phyloP scores from a whole-genome alignment of 2,113 vertebrate genomes.

The Bubo blakistoni region DNA sequence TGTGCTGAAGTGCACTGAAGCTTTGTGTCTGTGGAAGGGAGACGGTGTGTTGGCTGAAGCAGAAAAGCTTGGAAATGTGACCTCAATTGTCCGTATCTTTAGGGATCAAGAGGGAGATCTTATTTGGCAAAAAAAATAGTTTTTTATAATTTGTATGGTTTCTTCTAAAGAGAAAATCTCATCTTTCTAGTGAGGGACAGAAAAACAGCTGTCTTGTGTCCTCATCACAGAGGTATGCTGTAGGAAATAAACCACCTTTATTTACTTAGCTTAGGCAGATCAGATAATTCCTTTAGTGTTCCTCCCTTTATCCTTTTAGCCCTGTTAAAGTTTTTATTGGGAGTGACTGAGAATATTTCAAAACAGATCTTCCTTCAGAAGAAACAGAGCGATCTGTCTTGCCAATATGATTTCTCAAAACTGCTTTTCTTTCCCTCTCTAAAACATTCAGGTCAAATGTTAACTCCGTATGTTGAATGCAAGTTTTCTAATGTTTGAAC shows the following conservation, averaged over 20 bases:
- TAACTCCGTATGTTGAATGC: slow-evolving; percentile 29
- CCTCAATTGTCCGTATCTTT: background rate
- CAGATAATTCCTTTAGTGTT: background rate
- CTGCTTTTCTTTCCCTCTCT: background rate
- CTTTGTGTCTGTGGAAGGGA: background rate
- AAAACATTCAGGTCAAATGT: slow-evolving; percentile 43
- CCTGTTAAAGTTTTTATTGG: slow-evolving; percentile 4
- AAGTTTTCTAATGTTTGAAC: slow-evolving; percentile 37
- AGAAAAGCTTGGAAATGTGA: background rate
- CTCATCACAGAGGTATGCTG: background rate
- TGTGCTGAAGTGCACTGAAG: background rate
- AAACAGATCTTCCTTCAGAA: background rate
- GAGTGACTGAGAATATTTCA: background rate
- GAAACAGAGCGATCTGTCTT: background rate
- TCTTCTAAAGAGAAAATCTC: background rate
- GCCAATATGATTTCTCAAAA: slow-evolving; percentile 24
- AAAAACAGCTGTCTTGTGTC: background rate
- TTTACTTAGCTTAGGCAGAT: background rate
- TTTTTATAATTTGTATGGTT: background rate
- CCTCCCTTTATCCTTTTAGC: background rate
- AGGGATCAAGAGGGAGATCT: background rate
- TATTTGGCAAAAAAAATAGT: background rate
- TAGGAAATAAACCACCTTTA: background rate
- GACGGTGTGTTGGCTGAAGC: background rate
- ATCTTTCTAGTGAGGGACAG: background rate